A percentile compares a stretch with the other conserved stretches of the same genome.
Conservation (phyloP, 2,113 vertebrate genomes). For the Taurulus bubalis region DNA sequence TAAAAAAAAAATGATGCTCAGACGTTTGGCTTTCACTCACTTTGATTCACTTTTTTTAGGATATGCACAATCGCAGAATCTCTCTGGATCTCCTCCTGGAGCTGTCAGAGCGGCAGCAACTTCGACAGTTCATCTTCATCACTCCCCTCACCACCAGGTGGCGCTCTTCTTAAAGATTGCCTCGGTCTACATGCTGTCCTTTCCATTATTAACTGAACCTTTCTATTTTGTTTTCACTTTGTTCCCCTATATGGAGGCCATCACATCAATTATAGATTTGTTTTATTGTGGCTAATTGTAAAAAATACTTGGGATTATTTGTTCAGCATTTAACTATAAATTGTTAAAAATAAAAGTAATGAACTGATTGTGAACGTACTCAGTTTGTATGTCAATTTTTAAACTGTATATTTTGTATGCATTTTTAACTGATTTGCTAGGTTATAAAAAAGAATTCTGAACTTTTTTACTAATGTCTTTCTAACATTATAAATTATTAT, state of each 20-base stretch:
- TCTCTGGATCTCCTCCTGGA: constrained; percentile 78
- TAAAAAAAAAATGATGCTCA: too few relatives aligned
- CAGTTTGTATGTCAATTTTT: neutral
- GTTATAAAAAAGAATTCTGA: too few relatives aligned
- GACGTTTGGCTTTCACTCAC: neutral
- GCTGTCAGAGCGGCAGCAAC: constrained; percentile 76
- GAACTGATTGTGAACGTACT: neutral
- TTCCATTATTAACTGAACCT: neutral
- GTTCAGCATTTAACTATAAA: neutral
- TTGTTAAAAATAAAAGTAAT: neutral
- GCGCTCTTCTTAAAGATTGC: neutral
- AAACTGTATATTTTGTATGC: neutral
- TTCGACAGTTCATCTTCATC: constrained; percentile 78
- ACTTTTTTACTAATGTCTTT: neutral
- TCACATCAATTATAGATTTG: neutral
- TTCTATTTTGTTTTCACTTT: neutral
- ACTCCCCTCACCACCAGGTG: constrained; percentile 77
- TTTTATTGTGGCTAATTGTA: neutral
- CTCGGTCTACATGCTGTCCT: neutral
- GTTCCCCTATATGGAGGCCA: neutral
- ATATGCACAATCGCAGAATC: constrained; percentile 78
- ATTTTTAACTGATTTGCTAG: neutral
- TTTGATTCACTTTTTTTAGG: constrained; percentile 32
- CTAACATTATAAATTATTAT: neutral
- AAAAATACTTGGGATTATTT: neutral